Base-by-base conservation (phyloP, 2,113 vertebrate species). In the Turdus rufiventris region DNA sequence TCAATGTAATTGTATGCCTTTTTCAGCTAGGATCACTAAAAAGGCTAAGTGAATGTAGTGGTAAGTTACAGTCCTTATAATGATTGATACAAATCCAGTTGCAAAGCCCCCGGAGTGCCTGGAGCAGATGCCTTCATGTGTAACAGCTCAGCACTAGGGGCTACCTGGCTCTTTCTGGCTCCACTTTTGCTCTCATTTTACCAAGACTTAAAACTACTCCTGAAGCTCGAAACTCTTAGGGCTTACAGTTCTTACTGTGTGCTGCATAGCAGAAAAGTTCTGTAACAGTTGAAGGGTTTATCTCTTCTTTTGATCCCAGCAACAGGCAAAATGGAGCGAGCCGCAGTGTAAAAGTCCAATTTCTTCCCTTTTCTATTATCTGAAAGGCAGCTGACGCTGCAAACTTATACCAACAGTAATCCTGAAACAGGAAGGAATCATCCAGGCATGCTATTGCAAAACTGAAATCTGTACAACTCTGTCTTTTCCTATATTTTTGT, bases 401-500 rank as follows among this genome's bases (percentile, higher is more conserved):
- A 93, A 80, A 91, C 7, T 79, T 80, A 51, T 43, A 92, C n/a
- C n/a, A 78, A 15, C 17, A 63, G 61, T 94, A 92, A 81, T 78
- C 58, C 77, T 94, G 89, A 87, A 94, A 89, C 40, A 91, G 80
- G 87, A 87, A 84, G 40, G n/a, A 93, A 45, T 87, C 45, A 81
- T 34, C 40, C 61, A 89, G 61, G 89, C 94, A 61, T 91, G 48
- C 45, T 91, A 63, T 87, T 87, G 65, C 40, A 65, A 78, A 36
- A 65, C 61, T 78, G 60, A 88, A 88, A 71, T 71, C 60, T 84
- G 9, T 81, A 67, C 23, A 73, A 51, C 34, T 38, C 54, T 43
- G 34, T 83, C 56, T 75, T 92, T 88, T 85, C 50, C 33, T 80
- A 9, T 71, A 62, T 24, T 85, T 96, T 63, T 56, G 19, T 54